These are phyloP conservation scores for Schizopygopsis malacanthus DNA, from an alignment of 2,797 vertebrate species.

Conservation along the genomic window DNA sequence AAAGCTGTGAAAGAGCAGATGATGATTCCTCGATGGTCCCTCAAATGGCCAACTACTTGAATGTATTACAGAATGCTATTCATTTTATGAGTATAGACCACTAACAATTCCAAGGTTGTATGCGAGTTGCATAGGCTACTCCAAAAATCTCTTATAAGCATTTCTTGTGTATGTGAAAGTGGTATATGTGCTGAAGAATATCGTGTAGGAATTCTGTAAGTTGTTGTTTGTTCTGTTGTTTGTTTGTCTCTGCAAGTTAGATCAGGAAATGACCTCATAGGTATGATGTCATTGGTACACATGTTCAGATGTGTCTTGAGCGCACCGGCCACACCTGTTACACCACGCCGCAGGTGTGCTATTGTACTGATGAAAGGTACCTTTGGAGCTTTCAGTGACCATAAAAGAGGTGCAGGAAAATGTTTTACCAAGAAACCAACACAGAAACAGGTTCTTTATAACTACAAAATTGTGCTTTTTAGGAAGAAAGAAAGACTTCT, in stretches of 20 bases:
- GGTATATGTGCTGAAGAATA: not conserved
- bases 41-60: not conserved
- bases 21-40: not conserved
- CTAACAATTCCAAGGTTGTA: too few species aligned
- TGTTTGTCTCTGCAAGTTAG: conserved; percentile 13
- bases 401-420: conserved; percentile 20
- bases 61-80: not conserved
- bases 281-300: conserved; percentile 51
- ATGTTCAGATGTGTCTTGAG: conserved; percentile 48
- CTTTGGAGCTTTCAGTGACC: conserved; percentile 31
- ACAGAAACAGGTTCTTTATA: not conserved
- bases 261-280: conserved; percentile 40
- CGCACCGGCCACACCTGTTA: conserved; percentile 43
- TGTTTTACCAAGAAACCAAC: not conserved
- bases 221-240: not conserved
- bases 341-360: conserved; percentile 43
- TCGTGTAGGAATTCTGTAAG: not conserved
- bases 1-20: not conserved
- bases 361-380: conserved; percentile 47
- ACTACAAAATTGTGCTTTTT: not conserved
- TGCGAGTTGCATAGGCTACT: not conserved
- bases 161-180: not conserved
- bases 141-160: not conserved
- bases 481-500: not conserved
- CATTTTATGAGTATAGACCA: not conserved